phyloP scores from a whole-genome alignment of 2,113 vertebrate species.

The Saguinus imperator region DNA sequence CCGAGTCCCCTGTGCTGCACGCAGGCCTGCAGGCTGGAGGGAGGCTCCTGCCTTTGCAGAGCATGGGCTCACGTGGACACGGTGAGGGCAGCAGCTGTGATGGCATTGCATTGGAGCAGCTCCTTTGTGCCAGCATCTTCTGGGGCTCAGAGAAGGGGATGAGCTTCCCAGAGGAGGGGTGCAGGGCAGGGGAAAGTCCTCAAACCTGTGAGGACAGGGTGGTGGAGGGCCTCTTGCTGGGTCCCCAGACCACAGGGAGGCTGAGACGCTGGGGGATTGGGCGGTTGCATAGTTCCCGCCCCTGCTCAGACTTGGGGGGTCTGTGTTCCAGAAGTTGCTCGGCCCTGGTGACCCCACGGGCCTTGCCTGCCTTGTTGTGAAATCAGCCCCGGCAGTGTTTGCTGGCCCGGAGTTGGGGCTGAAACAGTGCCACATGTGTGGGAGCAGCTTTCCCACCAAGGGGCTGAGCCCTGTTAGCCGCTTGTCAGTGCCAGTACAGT shows the following conservation, averaged over 20 bases:
- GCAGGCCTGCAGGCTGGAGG: too few species aligned
- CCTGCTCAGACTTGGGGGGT: background rate
- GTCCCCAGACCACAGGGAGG: too few species aligned
- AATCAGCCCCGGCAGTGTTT: background rate
- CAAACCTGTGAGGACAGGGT: background rate
- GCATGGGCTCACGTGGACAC: too few species aligned
- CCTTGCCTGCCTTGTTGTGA: too few species aligned
- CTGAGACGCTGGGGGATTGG: too few species aligned
- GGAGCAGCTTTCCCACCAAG: background rate
- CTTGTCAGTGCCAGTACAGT: background rate
- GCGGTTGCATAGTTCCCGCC: background rate
- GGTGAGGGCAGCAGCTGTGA: background rate
- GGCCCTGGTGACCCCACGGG: rapidly evolving
- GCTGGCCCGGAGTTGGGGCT: background rate
- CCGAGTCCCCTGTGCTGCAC: background rate
- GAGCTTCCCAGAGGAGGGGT: background rate
- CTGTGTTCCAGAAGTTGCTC: background rate
- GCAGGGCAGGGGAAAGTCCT: background rate
- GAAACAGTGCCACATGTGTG: background rate
- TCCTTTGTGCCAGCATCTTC: background rate
- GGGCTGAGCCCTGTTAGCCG: rapidly evolving
- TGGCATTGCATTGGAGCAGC: background rate
- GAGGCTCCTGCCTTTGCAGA: background rate
- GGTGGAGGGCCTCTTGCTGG: too few species aligned
- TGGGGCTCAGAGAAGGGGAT: background rate